phyloP scores from a whole-genome alignment of 2,113 vertebrate genomes.

The Eleginops maclovinus region DNA sequence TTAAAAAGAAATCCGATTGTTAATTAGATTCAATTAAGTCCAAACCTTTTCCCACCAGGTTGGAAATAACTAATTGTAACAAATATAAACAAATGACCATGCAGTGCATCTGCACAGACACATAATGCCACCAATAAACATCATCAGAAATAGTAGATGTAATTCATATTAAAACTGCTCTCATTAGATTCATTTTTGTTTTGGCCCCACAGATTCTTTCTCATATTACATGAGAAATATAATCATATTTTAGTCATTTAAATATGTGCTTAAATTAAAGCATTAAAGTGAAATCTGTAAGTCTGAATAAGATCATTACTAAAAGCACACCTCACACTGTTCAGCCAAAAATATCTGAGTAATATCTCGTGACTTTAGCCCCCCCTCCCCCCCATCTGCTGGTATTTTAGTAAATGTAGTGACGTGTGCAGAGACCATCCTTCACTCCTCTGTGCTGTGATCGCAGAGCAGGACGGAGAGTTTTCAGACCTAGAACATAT shows the following conservation, averaged over 20 bases:
- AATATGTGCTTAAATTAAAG: too few species aligned
- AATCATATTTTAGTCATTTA: too few species aligned
- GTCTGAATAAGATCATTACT: too few species aligned
- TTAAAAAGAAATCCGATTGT: too few species aligned
- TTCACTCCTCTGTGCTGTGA: constrained; percentile 30
- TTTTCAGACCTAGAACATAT: constrained; percentile 16
- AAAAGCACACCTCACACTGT: background rate
- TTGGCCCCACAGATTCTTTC: too few species aligned
- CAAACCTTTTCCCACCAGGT: too few species aligned
- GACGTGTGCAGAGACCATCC: constrained; percentile 12
- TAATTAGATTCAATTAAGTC: too few species aligned
- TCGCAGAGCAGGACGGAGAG: constrained; percentile 30
- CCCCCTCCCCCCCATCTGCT: background rate
- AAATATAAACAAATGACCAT: background rate
- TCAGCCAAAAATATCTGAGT: background rate
- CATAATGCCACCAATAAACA: background rate
- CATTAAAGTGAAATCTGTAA: too few species aligned
- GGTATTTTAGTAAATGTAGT: background rate
- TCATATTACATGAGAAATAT: too few species aligned
- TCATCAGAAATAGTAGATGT: background rate
- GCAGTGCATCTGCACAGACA: background rate
- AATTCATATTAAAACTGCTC: background rate
- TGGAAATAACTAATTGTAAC: too few species aligned
- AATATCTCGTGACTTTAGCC: background rate
- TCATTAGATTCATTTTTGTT: too few species aligned